A percentile compares a stretch with the other conserved stretches of the same genome.
phyloP scores from a whole-genome alignment of 2,797 vertebrate species.

The Gallinago nigripennis region DNA sequence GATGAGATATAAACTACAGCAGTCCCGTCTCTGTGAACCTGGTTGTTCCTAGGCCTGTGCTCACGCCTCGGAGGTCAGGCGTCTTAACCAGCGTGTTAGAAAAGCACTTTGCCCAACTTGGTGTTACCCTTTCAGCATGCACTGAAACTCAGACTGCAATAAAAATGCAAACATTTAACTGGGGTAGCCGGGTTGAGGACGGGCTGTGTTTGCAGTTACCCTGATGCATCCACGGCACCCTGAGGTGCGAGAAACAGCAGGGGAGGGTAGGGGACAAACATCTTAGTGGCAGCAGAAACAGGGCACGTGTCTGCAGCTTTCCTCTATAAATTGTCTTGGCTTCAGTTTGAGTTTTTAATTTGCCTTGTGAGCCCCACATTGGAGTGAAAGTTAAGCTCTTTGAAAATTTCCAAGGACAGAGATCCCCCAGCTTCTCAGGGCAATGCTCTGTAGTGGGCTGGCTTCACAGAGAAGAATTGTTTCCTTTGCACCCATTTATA shows the following conservation, averaged over 20 bases:
- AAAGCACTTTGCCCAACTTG: background rate
- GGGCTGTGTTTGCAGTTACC: background rate
- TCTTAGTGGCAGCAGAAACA: background rate
- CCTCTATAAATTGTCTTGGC: background rate
- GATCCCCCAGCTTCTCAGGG: background rate
- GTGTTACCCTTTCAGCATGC: background rate
- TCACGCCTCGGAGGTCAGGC: background rate
- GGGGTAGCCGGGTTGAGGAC: background rate
- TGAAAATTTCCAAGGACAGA: background rate
- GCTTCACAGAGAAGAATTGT: background rate
- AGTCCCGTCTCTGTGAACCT: background rate
- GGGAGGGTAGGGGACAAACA: background rate
- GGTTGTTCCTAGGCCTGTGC: background rate
- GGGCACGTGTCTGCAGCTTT: accelerated
- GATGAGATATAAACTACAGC: background rate
- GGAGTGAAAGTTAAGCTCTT: background rate
- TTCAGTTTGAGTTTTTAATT: background rate
- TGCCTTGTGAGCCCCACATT: accelerated
- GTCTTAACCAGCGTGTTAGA: background rate
- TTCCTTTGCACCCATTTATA: background rate
- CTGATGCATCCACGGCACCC: background rate
- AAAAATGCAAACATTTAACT: background rate
- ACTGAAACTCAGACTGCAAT: background rate
- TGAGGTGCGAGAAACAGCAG: background rate
- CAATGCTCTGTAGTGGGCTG: background rate